phyloP scores from a whole-genome alignment of 2,888 invertebrate genomes.

The Ennomos fuscantarius region DNA sequence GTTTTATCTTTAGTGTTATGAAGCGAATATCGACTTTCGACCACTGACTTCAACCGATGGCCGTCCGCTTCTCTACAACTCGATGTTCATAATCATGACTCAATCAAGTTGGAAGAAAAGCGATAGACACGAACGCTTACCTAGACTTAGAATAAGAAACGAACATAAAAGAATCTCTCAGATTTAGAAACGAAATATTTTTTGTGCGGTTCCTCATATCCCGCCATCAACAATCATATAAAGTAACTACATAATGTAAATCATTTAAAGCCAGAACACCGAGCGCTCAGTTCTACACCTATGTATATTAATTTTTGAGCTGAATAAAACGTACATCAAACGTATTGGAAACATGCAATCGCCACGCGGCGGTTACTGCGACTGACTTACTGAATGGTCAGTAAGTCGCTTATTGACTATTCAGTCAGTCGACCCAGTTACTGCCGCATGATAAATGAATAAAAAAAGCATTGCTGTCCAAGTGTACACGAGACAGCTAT shows the following conservation, averaged over 20 bases:
- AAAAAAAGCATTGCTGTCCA: too few relatives aligned
- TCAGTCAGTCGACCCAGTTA: too few relatives aligned
- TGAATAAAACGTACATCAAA: conserved; percentile 39
- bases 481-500: conserved; percentile 3
- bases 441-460: too few relatives aligned
- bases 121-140: conserved; percentile 41
- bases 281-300: conserved; percentile 32
- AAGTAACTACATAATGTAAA: conserved; percentile 44
- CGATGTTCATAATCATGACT: background rate
- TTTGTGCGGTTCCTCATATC: conserved; percentile 61
- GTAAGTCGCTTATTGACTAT: too few relatives aligned
- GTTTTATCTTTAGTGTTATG: too few relatives aligned
- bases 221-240: conserved; percentile 49
- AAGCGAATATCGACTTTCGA: too few relatives aligned
- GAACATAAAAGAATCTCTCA: conserved; percentile 54
- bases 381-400: conserved; percentile 26
- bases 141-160: conserved; percentile 36
- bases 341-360: conserved; percentile 49
- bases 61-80: conserved; percentile 5
- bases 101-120: conserved; percentile 38
- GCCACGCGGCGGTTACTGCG: conserved; percentile 63
- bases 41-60: conserved; percentile 7
- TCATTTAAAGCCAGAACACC: conserved; percentile 56
- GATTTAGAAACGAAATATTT: conserved; percentile 54
- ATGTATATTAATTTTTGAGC: conserved; percentile 48